phyloP scores from a whole-genome alignment of 53 echinoderm and acorn worm species.

The Echinometra lucunter region DNA sequence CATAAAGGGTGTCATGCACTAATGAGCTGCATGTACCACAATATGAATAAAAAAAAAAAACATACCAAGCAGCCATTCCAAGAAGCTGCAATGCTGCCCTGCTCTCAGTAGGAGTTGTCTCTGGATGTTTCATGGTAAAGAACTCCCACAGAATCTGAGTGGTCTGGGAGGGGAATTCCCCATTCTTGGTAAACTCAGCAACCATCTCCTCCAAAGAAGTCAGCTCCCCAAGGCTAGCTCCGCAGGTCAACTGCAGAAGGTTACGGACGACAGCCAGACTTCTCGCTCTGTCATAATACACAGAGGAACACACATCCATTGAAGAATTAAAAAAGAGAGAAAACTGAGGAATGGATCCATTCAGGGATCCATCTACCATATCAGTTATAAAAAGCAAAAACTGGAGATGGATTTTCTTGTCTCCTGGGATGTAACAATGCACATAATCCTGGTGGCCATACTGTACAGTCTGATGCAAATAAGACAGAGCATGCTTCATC shows the following conservation, averaged over 20 bases:
- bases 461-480: too few relatives aligned
- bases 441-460: too few relatives aligned
- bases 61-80: constrained; percentile 93
- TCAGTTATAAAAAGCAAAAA: too few relatives aligned
- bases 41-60: background rate
- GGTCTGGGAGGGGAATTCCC: constrained; percentile 87
- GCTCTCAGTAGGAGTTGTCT: constrained; percentile 84
- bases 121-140: constrained; percentile 92
- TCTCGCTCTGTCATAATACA: constrained; percentile 74
- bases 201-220: constrained; percentile 96
- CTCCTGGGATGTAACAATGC: too few relatives aligned
- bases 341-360: too few relatives aligned
- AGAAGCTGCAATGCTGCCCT: constrained; percentile 88
- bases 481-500: too few relatives aligned
- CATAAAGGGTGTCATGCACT: too few relatives aligned
- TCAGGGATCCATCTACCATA: too few relatives aligned
- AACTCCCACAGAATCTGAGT: constrained; percentile 94
- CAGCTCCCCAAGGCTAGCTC: constrained; percentile 92
- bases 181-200: constrained; percentile 82
- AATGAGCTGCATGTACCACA: too few relatives aligned
- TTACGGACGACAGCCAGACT: constrained; percentile 85
- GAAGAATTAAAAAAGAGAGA: too few relatives aligned
- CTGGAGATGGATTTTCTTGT: too few relatives aligned
- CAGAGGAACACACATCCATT: background rate
- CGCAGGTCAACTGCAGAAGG: constrained; percentile 86